Conservation (phyloP, 2,888 invertebrate genomes). For the Metalampra italica region DNA sequence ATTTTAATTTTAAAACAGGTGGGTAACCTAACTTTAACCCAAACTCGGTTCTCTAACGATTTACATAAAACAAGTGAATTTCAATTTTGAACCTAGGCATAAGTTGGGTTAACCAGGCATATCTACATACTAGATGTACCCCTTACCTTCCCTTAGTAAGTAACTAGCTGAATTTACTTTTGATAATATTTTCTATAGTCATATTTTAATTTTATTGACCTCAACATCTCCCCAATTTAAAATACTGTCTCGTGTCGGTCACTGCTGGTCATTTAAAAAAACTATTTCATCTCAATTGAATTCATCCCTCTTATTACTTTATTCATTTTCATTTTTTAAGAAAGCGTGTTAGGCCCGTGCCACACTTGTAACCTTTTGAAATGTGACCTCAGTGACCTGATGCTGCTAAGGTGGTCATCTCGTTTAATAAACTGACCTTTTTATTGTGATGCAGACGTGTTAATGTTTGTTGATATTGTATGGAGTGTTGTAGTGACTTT, state of each 20-base stretch:
- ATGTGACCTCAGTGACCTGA: constrained; percentile 4
- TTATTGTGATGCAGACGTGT: background rate
- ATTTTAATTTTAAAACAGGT: too few relatives aligned
- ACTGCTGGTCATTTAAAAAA: constrained; percentile 4
- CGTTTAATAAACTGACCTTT: background rate
- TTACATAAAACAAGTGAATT: too few relatives aligned
- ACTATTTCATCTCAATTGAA: constrained; percentile 3
- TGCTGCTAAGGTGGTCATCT: constrained; percentile 5
- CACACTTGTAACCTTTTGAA: constrained; percentile 5
- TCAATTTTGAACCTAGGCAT: too few relatives aligned
- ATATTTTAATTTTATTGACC: background rate
- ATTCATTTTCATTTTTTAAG: background rate
- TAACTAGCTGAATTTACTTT: too few relatives aligned
- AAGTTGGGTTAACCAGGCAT: too few relatives aligned
- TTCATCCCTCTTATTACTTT: constrained; percentile 4
- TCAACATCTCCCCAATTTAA: constrained; percentile 2
- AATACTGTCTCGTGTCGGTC: constrained; percentile 3
- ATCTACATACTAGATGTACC: too few relatives aligned
- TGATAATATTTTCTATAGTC: too few relatives aligned
- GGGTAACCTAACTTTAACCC: too few relatives aligned
- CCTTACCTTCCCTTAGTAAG: too few relatives aligned
- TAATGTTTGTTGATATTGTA: background rate
- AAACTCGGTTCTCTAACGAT: too few relatives aligned
- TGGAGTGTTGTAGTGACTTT: too few relatives aligned
- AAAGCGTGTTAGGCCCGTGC: constrained; percentile 5